These are phyloP conservation scores for Thecocarcelia acutangulata DNA, from an alignment of 2,888 invertebrate species.

Conservation along the genomic window DNA sequence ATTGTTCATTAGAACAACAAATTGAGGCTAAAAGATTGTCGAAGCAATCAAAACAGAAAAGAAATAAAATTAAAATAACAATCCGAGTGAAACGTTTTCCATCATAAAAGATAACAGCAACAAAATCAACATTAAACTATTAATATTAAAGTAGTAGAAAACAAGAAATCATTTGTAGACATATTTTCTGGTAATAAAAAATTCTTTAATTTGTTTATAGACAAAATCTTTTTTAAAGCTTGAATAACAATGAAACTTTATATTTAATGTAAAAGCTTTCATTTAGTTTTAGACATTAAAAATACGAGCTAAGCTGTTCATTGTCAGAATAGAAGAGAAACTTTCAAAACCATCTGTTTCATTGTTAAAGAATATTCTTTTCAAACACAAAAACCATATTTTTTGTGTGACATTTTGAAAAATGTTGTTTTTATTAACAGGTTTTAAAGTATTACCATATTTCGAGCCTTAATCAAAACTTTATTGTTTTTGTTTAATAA, in stretches of 20 bases:
- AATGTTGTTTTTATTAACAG: neutral
- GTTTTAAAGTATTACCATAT: neutral
- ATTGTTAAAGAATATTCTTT: neutral
- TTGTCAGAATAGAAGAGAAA: too few species aligned
- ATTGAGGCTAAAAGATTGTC: constrained; percentile 64
- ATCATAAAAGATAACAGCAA: neutral
- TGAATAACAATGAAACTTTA: constrained; percentile 9
- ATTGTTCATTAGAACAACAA: constrained; percentile 54
- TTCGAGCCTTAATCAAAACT: neutral
- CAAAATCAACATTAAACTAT: constrained; percentile 2
- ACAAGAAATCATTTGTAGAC: constrained; percentile 3
- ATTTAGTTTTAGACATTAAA: neutral
- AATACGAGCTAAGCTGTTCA: neutral
- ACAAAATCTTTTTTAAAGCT: constrained; percentile 18
- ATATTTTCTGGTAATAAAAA: neutral
- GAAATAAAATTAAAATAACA: too few species aligned
- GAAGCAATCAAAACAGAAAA: constrained; percentile 27
- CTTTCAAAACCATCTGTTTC: too few species aligned
- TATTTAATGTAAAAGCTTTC: neutral
- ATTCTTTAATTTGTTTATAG: constrained; percentile 28
- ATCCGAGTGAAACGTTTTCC: neutral
- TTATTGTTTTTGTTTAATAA: neutral
- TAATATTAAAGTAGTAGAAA: neutral
- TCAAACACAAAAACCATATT: neutral
- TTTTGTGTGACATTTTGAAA: neutral